Evolutionary conservation across 2,888 invertebrate species (phyloP).

Genomic region (Zonitis immaculata): DNA sequence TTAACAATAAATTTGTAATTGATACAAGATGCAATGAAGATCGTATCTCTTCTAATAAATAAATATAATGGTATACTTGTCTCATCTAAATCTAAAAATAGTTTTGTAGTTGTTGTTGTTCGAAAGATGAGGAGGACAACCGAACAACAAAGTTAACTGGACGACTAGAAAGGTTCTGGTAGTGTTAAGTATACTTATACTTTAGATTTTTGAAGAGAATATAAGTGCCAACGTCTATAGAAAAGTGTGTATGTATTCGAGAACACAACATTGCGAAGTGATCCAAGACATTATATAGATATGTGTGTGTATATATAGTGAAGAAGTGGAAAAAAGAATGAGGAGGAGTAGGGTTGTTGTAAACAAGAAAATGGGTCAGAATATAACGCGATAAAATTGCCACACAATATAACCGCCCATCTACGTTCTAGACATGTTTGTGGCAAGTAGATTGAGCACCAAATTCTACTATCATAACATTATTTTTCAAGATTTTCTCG

Average conservation of each 20-base stretch:
- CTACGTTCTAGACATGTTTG: background rate
- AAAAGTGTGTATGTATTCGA: constrained; percentile 1
- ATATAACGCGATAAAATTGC: constrained; percentile 6
- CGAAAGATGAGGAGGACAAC: constrained; percentile 3
- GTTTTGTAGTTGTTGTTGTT: constrained; percentile 6
- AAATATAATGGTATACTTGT: constrained; percentile 8
- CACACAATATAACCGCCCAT: background rate
- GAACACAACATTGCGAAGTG: background rate
- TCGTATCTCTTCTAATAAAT: constrained; percentile 2
- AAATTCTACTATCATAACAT: background rate
- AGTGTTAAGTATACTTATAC: no score
- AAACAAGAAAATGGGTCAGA: constrained; percentile 5
- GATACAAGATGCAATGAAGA: background rate
- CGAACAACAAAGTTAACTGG: no score
- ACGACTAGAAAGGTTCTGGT: no score
- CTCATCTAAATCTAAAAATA: constrained; percentile 14
- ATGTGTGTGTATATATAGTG: no score
- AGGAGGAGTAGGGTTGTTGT: background rate
- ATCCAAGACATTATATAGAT: background rate
- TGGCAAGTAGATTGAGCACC: background rate
- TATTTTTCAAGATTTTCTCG: background rate
- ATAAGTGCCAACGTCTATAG: constrained; percentile 1
- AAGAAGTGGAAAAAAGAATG: no score
- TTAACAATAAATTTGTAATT: no score
- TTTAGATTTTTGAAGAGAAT: constrained; percentile 2